Evolutionary conservation across 2,797 vertebrate genomes (phyloP).

Genomic region (Hyperoplus lanceolatus): DNA sequence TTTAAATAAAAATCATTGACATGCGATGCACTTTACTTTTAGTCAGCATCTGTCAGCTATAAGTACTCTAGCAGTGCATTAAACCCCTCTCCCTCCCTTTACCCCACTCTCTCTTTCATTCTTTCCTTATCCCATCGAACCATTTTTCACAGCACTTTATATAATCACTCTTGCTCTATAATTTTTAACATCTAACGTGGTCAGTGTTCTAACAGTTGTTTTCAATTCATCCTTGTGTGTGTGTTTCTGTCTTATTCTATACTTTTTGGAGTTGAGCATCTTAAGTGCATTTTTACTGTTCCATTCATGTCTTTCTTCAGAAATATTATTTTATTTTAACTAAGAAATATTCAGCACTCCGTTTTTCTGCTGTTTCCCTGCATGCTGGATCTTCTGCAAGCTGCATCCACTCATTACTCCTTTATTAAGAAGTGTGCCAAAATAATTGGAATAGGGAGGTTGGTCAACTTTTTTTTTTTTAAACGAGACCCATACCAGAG

Average conservation of each 20-base stretch:
- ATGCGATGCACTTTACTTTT: conserved; percentile 40
- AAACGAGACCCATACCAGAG: no score
- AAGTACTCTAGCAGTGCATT: conserved; percentile 48
- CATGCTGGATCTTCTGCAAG: background rate
- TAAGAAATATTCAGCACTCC: background rate
- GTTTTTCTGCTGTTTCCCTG: background rate
- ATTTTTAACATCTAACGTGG: conserved; percentile 2
- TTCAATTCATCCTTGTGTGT: conserved; percentile 16
- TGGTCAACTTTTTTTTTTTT: no score
- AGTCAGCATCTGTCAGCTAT: conserved; percentile 68
- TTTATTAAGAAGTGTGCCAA: background rate
- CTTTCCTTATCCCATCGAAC: conserved; percentile 29
- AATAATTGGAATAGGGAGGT: no score
- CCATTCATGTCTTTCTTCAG: background rate
- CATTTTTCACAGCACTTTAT: conserved; percentile 16
- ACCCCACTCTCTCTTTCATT: conserved; percentile 20
- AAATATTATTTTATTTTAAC: background rate
- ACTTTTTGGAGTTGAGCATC: background rate
- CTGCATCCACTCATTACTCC: background rate
- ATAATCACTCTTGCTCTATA: conserved; percentile 26
- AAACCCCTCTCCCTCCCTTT: conserved; percentile 30
- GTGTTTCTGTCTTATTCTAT: background rate
- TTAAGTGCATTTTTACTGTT: conserved; percentile 3
- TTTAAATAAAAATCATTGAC: conserved; percentile 27
- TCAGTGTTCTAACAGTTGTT: conserved; percentile 11